Base-by-base conservation (phyloP, 2,797 vertebrate genomes). In the Clarias pachynema region DNA sequence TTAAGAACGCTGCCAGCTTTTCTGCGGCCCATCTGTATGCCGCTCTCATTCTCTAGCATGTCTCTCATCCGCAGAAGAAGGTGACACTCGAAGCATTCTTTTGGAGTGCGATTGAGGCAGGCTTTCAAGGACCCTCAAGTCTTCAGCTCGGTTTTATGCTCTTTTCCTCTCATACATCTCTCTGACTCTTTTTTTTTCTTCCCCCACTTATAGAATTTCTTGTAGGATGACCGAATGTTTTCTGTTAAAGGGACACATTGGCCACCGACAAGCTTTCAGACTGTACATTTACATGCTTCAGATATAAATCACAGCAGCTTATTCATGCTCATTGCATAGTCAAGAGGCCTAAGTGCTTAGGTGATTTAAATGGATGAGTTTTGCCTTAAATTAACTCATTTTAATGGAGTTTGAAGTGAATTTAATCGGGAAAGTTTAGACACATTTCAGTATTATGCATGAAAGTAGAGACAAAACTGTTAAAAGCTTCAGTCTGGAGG, bases 81-180 rank as follows among this genome's bases (percentile, higher is more conserved):
- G 92, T 92, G 88, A 91, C 91, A 91, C 91, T 94, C 88, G 24
- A 68, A 89, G 89, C 87, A 89, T 90, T 91, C 91, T 92, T 89
- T 90, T 91, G 70, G 73, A 40, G 62, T 91, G 90, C 90, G 89
- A 83, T 79, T 79, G 85, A 86, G 75, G 60, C 68, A n/a, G 57
- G 59, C 68, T 83, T 86, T 86, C 75, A 79, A 86, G 85, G 81
- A 73, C 81, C 81, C 85, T 86, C 85, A 75, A 66, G 59, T 84
- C 75, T 84, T 74, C 85, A 66, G 29, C 7, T 16, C 1, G 24
- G 57, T 70, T 77, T 68, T 84, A 82, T 81, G 82, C 60, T 79
- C 65, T 79, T 73, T 82, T 65, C 65, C 73, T 85, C 77, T 56
- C 53, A 26, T 63, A 44, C 59, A 79, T 79, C 83, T 49, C 26